Evolutionary conservation across 2,113 vertebrate species (phyloP).

Genomic region (Sorex fumeus): DNA sequence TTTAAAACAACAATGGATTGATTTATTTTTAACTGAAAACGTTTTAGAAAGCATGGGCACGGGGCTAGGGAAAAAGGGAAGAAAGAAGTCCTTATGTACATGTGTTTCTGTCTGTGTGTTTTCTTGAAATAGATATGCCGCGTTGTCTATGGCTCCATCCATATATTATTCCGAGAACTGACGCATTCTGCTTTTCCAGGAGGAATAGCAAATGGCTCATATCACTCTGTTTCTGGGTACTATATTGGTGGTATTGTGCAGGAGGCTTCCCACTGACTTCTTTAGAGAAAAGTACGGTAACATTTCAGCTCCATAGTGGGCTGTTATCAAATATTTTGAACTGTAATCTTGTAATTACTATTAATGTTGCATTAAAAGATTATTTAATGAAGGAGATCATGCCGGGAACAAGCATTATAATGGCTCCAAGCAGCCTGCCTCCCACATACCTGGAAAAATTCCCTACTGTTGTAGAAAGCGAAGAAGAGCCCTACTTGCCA

Average conservation of each 20-base stretch:
- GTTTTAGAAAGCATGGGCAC: conserved; percentile 24
- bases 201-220: conserved; percentile 60
- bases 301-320: conserved; percentile 83
- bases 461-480: conserved; percentile 82
- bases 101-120: not conserved
- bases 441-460: conserved; percentile 89
- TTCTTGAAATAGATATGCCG: not conserved
- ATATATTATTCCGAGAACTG: conserved; percentile 3
- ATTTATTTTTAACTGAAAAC: conserved; percentile 55
- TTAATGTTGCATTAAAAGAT: conserved; percentile 90
- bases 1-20: not conserved
- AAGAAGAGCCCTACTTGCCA: conserved; percentile 84
- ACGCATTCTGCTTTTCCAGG: not conserved
- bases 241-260: conserved; percentile 60
- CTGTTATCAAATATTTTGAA: conserved; percentile 91
- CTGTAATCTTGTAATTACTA: conserved; percentile 89
- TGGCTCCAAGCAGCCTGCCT: conserved; percentile 87
- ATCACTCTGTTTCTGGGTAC: conserved; percentile 61
- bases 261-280: conserved; percentile 81
- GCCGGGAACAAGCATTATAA: conserved; percentile 88
- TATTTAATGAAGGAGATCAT: conserved; percentile 89
- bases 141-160: not conserved
- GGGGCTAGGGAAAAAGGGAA: not conserved
- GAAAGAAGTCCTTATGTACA: not conserved
- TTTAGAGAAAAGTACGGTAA: conserved; percentile 84